These are phyloP conservation scores for Sabellastarte sp. DNA, from an alignment of 2,888 invertebrate genomes.

Conservation along the genomic window DNA sequence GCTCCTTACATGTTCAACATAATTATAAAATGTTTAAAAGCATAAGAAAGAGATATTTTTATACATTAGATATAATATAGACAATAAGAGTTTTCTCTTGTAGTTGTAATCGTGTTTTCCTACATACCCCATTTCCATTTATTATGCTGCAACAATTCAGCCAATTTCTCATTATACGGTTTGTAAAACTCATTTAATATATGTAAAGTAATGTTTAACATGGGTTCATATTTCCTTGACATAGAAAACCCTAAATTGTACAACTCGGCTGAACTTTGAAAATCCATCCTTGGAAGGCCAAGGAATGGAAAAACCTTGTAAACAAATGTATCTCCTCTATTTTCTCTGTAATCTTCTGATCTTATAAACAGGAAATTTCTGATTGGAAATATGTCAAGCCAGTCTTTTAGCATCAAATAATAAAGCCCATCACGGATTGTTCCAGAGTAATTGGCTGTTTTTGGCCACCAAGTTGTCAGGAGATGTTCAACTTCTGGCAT, in stretches of 20 bases:
- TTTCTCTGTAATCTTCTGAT: not conserved
- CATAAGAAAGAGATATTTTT: no score
- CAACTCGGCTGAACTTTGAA: no score
- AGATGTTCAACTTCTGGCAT: not conserved
- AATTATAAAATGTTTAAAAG: no score
- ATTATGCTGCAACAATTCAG: not conserved
- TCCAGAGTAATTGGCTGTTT: not conserved
- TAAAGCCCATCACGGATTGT: not conserved
- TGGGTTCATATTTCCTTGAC: no score
- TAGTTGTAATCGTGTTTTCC: no score
- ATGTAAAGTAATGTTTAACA: not conserved
- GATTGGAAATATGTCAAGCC: not conserved
- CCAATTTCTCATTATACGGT: not conserved
- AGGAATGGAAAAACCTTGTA: not conserved
- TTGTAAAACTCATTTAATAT: not conserved
- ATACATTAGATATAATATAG: no score
- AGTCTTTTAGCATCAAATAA: not conserved
- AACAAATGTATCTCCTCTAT: not conserved
- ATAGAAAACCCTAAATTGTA: no score
- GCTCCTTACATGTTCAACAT: no score
- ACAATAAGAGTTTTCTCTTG: no score
- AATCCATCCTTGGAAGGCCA: not conserved
- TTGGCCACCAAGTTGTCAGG: not conserved
- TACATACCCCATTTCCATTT: not conserved
- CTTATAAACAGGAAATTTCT: not conserved